phyloP scores from a whole-genome alignment of 2,888 invertebrate genomes.

The Meandrusa payeni region DNA sequence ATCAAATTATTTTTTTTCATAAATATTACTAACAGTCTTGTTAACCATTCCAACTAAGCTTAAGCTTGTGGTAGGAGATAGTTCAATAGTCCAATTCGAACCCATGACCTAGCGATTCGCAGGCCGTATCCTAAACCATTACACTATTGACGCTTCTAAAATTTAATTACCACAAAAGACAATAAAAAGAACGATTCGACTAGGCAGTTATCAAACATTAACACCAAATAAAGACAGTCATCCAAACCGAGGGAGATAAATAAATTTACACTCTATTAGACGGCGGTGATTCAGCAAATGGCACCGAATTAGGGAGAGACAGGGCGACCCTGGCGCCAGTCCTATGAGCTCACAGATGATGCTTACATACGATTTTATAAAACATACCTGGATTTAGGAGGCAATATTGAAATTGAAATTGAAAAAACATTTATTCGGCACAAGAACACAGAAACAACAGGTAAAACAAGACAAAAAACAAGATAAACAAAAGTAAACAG shows the following conservation, averaged over 20 bases:
- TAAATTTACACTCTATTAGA: slow-evolving; percentile 65
- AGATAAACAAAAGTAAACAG: no score
- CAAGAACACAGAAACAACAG: no score
- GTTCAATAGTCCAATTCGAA: no score
- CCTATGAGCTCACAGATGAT: slow-evolving; percentile 13
- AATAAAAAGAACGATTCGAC: slow-evolving; percentile 16
- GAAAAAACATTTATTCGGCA: no score
- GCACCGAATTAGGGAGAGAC: slow-evolving; percentile 25
- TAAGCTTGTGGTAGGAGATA: no score
- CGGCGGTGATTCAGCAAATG: slow-evolving; percentile 59
- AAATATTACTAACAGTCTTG: no score
- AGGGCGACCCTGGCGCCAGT: slow-evolving; percentile 20
- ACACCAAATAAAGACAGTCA: slow-evolving; percentile 34
- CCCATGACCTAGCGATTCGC: no score
- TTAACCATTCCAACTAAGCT: no score
- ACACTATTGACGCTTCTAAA: no score
- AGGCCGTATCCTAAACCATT: no score
- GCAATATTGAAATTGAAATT: background rate
- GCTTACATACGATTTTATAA: slow-evolving; percentile 3
- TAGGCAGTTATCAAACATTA: slow-evolving; percentile 31
- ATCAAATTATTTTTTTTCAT: no score
- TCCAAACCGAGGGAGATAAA: slow-evolving; percentile 42
- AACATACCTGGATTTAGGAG: slow-evolving; percentile 15
- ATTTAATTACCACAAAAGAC: slow-evolving; percentile 1
- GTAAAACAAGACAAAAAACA: no score